Evolutionary conservation across 1,140 invertebrate genomes (phyloP).

Genomic region (Zeugodacus cucurbitae): DNA sequence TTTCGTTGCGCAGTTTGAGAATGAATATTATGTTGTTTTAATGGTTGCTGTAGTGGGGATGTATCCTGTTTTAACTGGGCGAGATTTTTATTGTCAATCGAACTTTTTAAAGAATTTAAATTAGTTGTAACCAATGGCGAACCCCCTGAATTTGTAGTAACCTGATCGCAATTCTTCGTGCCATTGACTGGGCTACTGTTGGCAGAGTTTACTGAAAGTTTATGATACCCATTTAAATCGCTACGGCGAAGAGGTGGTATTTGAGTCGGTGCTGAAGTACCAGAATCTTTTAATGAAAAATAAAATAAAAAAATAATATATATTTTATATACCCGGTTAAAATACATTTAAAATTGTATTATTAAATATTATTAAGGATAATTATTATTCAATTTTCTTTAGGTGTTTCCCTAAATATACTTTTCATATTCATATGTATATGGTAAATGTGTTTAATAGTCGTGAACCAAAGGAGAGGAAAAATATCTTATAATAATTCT

Average conservation of each 20-base stretch:
- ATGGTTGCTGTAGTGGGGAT: conserved; percentile 36
- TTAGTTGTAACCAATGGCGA: conserved; percentile 40
- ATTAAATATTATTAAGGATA: no score
- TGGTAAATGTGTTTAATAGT: no score
- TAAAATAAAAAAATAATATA: background rate
- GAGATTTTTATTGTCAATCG: conserved; percentile 12
- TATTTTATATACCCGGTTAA: no score
- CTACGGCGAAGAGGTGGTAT: conserved; percentile 59
- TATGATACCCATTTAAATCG: conserved; percentile 57
- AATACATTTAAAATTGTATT: no score
- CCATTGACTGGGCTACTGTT: conserved; percentile 39
- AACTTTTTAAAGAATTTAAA: conserved; percentile 40
- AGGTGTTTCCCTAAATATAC: no score
- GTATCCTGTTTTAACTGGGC: background rate
- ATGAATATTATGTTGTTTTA: conserved; percentile 47
- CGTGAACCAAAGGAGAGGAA: no score
- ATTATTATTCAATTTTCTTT: no score
- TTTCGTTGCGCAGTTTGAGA: conserved; percentile 52
- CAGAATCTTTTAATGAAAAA: conserved; percentile 47
- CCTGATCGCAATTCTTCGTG: background rate
- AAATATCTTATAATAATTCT: no score
- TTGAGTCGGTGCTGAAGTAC: conserved; percentile 57
- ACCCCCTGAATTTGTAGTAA: background rate
- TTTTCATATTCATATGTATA: no score
- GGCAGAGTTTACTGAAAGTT: background rate